Conservation (phyloP, 2,888 invertebrate species). For the Drosophila picticornis region DNA sequence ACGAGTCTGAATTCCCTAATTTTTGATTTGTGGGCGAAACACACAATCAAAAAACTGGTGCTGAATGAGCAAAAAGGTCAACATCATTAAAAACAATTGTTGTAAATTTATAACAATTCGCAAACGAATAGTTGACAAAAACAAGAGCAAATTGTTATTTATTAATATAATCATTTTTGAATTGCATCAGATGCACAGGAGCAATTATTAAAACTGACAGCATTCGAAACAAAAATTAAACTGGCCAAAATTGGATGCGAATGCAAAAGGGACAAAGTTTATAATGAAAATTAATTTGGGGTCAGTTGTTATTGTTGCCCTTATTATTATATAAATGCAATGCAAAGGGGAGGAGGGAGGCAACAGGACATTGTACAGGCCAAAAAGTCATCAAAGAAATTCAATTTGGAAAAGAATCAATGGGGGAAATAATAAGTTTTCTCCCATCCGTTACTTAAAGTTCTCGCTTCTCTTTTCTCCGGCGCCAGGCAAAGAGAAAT, state of each 20-base stretch:
- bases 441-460: constrained; percentile 8
- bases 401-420: constrained; percentile 58
- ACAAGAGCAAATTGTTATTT: not conserved
- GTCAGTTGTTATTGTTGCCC: constrained; percentile 19
- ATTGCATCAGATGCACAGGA: constrained; percentile 9
- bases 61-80: not conserved
- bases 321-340: constrained; percentile 30
- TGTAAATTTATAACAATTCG: not conserved
- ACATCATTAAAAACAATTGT: not conserved
- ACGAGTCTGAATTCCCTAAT: constrained; percentile 14
- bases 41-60: not conserved
- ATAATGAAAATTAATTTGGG: constrained; percentile 57
- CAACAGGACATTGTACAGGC: constrained; percentile 21
- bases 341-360: not conserved
- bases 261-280: constrained; percentile 21
- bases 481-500: constrained; percentile 9
- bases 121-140: constrained; percentile 11
- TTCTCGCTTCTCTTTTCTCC: constrained; percentile 1
- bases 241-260: constrained; percentile 19
- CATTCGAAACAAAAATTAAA: constrained; percentile 46
- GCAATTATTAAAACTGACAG: constrained; percentile 33
- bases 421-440: constrained; percentile 34
- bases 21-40: not conserved
- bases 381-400: constrained; percentile 69
- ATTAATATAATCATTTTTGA: constrained; percentile 10